These are phyloP conservation scores for Temnothorax curvispinosus DNA, from an alignment of 1,140 invertebrate genomes.

Conservation along the genomic window DNA sequence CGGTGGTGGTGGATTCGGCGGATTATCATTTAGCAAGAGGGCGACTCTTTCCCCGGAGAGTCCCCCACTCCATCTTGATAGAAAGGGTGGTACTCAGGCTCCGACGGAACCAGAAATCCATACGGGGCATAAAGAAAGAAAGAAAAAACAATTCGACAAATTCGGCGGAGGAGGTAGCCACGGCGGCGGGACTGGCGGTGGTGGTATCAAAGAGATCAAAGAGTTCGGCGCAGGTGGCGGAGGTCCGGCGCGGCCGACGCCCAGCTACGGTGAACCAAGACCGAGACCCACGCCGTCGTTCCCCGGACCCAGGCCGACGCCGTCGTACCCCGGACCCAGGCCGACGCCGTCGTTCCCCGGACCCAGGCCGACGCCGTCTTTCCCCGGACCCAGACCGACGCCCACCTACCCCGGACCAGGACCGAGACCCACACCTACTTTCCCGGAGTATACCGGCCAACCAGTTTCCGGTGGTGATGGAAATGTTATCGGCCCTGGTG, in stretches of 20 bases:
- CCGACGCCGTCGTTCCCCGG: slow-evolving; percentile 65
- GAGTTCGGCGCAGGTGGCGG: slow-evolving; percentile 66
- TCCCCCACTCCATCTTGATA: no score
- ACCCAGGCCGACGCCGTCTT: slow-evolving; percentile 68
- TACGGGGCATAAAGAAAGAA: no score
- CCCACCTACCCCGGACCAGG: background rate
- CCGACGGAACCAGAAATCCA: no score
- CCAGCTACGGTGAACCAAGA: no score
- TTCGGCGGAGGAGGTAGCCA: slow-evolving; percentile 72
- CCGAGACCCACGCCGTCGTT: no score
- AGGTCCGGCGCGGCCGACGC: slow-evolving; percentile 19
- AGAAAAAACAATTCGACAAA: no score
- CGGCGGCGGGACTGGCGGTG: slow-evolving; percentile 76
- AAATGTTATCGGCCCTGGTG: slow-evolving; percentile 67
- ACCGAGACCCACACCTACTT: slow-evolving; percentile 77
- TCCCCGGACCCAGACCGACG: slow-evolving; percentile 34
- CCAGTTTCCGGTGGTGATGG: slow-evolving; percentile 69
- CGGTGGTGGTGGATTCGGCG: slow-evolving; percentile 79
- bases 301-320: slow-evolving; percentile 52
- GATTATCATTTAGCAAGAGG: background rate
- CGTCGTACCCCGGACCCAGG: slow-evolving; percentile 64
- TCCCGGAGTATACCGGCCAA: slow-evolving; percentile 79
- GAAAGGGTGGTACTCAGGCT: no score
- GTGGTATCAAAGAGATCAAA: background rate
- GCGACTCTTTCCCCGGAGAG: no score